phyloP scores from a whole-genome alignment of 2,888 invertebrate species.

The Nipponacmea schrenckii region DNA sequence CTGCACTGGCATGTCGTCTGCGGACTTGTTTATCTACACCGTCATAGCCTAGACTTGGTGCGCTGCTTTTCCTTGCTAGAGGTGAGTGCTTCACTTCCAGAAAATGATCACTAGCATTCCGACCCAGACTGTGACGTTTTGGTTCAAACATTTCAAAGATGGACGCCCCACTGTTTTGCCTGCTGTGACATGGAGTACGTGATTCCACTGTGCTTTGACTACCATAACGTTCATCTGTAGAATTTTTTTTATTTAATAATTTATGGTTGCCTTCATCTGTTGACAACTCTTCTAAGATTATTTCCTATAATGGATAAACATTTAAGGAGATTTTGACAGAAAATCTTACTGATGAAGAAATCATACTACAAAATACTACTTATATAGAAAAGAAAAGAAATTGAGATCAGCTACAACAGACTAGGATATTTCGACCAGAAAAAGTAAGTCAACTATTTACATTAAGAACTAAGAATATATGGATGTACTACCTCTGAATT shows the following conservation, averaged over 20 bases:
- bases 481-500: too few relatives aligned
- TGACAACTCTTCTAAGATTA: slow-evolving; percentile 6
- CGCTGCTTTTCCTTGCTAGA: slow-evolving; percentile 33
- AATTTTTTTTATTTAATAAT: background rate
- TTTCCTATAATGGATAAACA: slow-evolving; percentile 17
- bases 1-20: slow-evolving; percentile 43
- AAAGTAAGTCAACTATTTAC: too few relatives aligned
- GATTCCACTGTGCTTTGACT: slow-evolving; percentile 19
- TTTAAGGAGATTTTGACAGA: background rate
- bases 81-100: slow-evolving; percentile 32
- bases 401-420: too few relatives aligned
- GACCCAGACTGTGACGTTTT: slow-evolving; percentile 28
- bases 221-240: background rate
- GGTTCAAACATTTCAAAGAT: slow-evolving; percentile 38
- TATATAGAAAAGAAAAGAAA: too few relatives aligned
- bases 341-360: too few relatives aligned
- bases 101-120: slow-evolving; percentile 33
- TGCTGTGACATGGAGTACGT: slow-evolving; percentile 33
- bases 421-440: too few relatives aligned
- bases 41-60: slow-evolving; percentile 29
- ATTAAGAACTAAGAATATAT: too few relatives aligned
- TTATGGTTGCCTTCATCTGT: background rate
- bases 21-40: slow-evolving; percentile 29
- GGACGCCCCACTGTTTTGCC: slow-evolving; percentile 49
- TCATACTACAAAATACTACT: too few relatives aligned